Percentiles rank a stretch among this genome's conserved stretches.
Evolutionary conservation across 2,888 invertebrate species (phyloP).

Genomic region (Sarcophaga caerulescens): DNA sequence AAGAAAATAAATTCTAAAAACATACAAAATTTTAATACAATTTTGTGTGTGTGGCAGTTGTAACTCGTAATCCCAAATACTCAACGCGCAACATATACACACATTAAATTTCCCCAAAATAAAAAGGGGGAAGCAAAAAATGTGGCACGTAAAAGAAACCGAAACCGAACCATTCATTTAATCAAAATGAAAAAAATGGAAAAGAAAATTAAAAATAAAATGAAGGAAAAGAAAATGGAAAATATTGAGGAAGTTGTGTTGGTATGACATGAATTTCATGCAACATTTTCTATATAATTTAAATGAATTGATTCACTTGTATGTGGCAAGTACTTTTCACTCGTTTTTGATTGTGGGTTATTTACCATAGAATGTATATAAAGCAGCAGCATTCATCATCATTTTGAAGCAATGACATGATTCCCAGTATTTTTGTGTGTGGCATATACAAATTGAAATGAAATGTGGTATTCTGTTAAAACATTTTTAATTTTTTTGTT

Average conservation of each 20-base stretch:
- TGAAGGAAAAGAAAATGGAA: too few relatives aligned
- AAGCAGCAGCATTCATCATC: too few relatives aligned
- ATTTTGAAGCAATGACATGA: too few relatives aligned
- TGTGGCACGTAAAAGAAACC: constrained; percentile 18
- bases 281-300: constrained; percentile 28
- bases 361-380: too few relatives aligned
- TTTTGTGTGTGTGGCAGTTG: not conserved
- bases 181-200: not conserved
- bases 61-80: constrained; percentile 5
- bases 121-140: not conserved
- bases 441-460: too few relatives aligned
- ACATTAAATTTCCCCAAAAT: not conserved
- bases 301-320: not conserved
- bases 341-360: too few relatives aligned
- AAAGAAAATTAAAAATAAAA: too few relatives aligned
- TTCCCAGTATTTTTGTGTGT: too few relatives aligned
- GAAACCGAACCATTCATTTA: constrained; percentile 41
- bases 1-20: not conserved
- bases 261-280: not conserved
- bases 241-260: constrained; percentile 5
- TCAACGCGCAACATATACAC: too few relatives aligned
- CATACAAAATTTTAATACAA: not conserved
- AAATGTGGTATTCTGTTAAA: too few relatives aligned
- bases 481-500: too few relatives aligned
- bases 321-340: not conserved